Evolutionary conservation across 2,888 invertebrate genomes (phyloP).

Genomic region (Heliconius ethilla): DNA sequence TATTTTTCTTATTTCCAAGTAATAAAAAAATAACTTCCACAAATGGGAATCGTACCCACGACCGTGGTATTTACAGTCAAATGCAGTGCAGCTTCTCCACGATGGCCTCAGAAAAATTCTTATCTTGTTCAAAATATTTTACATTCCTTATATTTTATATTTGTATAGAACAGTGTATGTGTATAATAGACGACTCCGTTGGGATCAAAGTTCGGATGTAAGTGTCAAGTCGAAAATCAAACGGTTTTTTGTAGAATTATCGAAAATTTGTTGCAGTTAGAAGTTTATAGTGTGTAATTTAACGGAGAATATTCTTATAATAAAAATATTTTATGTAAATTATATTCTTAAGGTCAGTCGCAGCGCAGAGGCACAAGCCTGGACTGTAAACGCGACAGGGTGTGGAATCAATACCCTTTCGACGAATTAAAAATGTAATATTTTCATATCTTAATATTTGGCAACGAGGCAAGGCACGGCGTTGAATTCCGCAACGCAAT

Average conservation of each 20-base stretch:
- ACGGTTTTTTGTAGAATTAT: slow-evolving; percentile 18
- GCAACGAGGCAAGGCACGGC: neutral
- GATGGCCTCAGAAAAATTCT: neutral
- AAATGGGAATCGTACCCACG: too few relatives aligned
- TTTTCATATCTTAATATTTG: neutral
- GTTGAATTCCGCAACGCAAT: neutral
- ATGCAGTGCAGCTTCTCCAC: too few relatives aligned
- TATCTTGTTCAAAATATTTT: neutral
- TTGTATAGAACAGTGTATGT: neutral
- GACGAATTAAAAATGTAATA: neutral
- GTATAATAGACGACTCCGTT: slow-evolving; percentile 13
- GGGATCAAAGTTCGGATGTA: slow-evolving; percentile 18
- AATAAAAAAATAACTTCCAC: too few relatives aligned
- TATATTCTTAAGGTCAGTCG: neutral
- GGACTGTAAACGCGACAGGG: neutral
- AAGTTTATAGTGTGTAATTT: neutral
- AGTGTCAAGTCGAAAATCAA: slow-evolving; percentile 9
- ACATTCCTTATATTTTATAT: neutral
- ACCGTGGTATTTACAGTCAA: too few relatives aligned
- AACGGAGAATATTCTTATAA: neutral
- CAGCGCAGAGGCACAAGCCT: neutral
- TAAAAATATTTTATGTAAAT: neutral
- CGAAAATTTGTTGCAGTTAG: slow-evolving; percentile 11
- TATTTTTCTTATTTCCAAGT: too few relatives aligned
- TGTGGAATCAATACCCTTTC: neutral